A percentile compares a stretch with the other conserved stretches of the same genome.
phyloP scores from a whole-genome alignment of 2,888 invertebrate genomes.

The Epistrophe eligans region DNA sequence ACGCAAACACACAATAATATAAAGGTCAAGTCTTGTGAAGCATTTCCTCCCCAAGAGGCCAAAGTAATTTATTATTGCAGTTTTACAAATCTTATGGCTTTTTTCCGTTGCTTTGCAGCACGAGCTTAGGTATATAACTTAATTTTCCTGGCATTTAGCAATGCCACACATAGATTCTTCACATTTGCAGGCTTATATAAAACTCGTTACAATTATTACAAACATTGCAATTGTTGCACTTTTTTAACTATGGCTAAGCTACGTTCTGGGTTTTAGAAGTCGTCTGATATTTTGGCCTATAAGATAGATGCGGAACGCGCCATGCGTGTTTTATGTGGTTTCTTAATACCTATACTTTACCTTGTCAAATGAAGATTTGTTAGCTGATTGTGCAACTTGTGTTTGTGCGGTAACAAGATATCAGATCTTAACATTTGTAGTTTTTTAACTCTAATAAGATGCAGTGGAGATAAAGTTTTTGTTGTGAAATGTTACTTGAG shows the following conservation, averaged over 20 bases:
- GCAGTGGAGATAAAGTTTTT: conserved; percentile 16
- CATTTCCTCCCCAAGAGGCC: conserved; percentile 54
- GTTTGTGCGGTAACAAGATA: conserved; percentile 62
- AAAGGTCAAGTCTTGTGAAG: conserved; percentile 63
- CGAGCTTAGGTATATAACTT: conserved; percentile 49
- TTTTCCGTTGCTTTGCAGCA: conserved; percentile 6
- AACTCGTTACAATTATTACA: conserved; percentile 53
- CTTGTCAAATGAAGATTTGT: conserved; percentile 46
- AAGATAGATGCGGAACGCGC: conserved; percentile 35
- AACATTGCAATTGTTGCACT: conserved; percentile 46
- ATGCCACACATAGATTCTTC: conserved; percentile 14
- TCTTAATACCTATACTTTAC: conserved; percentile 5
- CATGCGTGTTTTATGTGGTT: conserved; percentile 64
- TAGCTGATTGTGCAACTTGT: conserved; percentile 51
- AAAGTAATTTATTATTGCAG: conserved; percentile 61
- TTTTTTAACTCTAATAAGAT: background rate
- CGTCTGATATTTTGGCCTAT: conserved; percentile 33
- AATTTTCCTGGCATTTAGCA: conserved; percentile 49
- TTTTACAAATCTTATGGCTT: conserved; percentile 44
- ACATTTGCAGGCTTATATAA: conserved; percentile 15
- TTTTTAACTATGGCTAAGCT: conserved; percentile 25
- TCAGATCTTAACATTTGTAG: conserved; percentile 45
- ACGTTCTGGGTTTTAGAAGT: conserved; percentile 28
- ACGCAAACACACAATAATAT: conserved; percentile 3
- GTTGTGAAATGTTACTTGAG: conserved; percentile 43